These are phyloP conservation scores for Eucidaris tribuloides DNA, from an alignment of 35 echinoderm and acorn worm species.

Conservation along the genomic window DNA sequence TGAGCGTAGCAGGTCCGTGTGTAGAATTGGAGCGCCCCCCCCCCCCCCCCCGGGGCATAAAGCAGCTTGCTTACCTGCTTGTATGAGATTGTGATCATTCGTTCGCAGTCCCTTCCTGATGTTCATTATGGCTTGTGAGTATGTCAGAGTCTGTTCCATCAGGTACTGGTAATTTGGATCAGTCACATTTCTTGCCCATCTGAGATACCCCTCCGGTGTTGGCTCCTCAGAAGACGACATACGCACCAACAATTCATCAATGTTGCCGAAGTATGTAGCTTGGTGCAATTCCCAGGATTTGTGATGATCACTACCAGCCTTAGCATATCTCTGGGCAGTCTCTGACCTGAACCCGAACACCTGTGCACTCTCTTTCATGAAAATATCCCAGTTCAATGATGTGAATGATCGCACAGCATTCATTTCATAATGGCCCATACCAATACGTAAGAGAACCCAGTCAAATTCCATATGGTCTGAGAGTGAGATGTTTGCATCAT, in stretches of 20 bases:
- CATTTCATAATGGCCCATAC: not conserved
- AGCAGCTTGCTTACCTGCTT: too few species aligned
- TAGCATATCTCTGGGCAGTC: slow-evolving; percentile 41
- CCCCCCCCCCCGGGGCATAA: too few species aligned
- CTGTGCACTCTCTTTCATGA: slow-evolving; percentile 4
- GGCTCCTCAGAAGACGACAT: not conserved
- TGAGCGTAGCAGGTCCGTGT: too few species aligned
- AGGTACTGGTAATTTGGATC: too few species aligned
- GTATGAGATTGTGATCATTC: too few species aligned
- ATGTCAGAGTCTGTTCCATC: too few species aligned
- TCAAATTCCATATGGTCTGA: not conserved
- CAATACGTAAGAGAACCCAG: not conserved
- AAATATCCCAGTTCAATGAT: slow-evolving; percentile 17
- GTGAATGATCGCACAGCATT: slow-evolving; percentile 33
- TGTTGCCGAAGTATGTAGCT: slow-evolving; percentile 3
- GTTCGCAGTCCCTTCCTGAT: too few species aligned
- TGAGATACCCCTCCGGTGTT: too few species aligned
- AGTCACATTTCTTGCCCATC: too few species aligned
- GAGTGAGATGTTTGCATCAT: too few species aligned
- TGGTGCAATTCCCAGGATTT: slow-evolving; percentile 21
- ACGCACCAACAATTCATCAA: slow-evolving; percentile 10
- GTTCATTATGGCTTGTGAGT: too few species aligned
- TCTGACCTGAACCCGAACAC: not conserved
- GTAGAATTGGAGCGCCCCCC: too few species aligned
- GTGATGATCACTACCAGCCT: slow-evolving; percentile 32